phyloP scores from a whole-genome alignment of 1,140 invertebrate genomes.

The Pseudomyrmex concolor region DNA sequence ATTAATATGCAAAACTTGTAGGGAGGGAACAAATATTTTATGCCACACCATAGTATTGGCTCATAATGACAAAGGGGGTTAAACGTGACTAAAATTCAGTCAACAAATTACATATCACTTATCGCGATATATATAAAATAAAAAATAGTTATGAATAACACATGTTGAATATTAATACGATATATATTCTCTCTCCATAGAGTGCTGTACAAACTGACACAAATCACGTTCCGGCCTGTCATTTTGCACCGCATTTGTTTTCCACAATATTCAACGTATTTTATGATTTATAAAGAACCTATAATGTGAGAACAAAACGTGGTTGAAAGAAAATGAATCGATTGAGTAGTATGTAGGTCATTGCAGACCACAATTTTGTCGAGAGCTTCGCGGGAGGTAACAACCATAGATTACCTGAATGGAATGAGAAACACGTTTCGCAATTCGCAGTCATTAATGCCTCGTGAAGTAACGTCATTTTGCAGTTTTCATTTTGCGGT shows the following conservation, averaged over 20 bases:
- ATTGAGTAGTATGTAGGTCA: constrained; percentile 72
- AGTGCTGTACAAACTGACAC: neutral
- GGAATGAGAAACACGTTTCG: constrained; percentile 72
- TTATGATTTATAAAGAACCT: constrained; percentile 28
- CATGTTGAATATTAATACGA: constrained; percentile 37
- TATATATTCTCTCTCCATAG: neutral
- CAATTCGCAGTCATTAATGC: constrained; percentile 50
- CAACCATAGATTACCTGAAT: constrained; percentile 69
- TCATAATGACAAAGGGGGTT: constrained; percentile 79
- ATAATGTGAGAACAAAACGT: constrained; percentile 56
- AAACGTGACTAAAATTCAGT: constrained; percentile 72
- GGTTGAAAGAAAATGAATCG: constrained; percentile 70
- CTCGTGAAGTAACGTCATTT: constrained; percentile 51
- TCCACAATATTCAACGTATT: constrained; percentile 32
- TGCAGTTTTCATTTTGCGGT: constrained; percentile 6
- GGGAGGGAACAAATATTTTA: constrained; percentile 72
- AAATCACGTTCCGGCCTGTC: neutral
- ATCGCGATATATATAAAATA: constrained; percentile 12
- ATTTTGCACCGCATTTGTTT: constrained; percentile 11
- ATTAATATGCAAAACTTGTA: constrained; percentile 75
- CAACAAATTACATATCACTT: constrained; percentile 19
- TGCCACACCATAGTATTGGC: constrained; percentile 60
- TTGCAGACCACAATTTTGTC: constrained; percentile 68
- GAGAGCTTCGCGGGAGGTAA: constrained; percentile 59
- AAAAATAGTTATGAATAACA: constrained; percentile 21